phyloP scores from a whole-genome alignment of 2,888 invertebrate species.

The Odiellus spinosus region DNA sequence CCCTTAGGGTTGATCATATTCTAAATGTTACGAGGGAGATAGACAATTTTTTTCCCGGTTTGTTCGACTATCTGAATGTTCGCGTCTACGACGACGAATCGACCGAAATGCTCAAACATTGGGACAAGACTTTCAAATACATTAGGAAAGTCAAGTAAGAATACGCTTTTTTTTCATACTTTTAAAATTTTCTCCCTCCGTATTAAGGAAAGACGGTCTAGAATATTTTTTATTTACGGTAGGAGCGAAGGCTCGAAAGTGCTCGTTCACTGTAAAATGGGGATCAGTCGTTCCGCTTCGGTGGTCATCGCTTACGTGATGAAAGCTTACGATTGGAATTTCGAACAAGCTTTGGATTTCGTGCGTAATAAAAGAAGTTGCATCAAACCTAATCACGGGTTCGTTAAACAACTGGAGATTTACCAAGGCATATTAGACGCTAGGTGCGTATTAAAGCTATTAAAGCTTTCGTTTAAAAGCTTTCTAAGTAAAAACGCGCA shows the following conservation, averaged over 20 bases:
- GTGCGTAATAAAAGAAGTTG: slow-evolving; percentile 81
- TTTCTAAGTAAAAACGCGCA: no score
- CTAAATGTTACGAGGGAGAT: slow-evolving; percentile 96
- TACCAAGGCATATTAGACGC: slow-evolving; percentile 93
- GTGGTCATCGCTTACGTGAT: slow-evolving; percentile 96
- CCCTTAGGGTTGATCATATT: slow-evolving; percentile 76
- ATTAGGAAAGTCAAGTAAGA: slow-evolving; percentile 65
- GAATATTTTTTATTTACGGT: no score
- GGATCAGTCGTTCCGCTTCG: slow-evolving; percentile 91
- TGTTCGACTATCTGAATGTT: slow-evolving; percentile 88
- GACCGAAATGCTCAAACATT: slow-evolving; percentile 86
- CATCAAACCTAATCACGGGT: slow-evolving; percentile 90
- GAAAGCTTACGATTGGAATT: slow-evolving; percentile 91
- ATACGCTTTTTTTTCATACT: background rate
- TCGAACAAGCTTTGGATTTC: slow-evolving; percentile 69
- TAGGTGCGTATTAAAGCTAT: slow-evolving; percentile 28
- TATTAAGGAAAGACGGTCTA: no score
- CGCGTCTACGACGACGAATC: slow-evolving; percentile 94
- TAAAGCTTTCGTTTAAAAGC: background rate
- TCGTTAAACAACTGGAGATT: slow-evolving; percentile 81
- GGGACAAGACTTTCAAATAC: slow-evolving; percentile 95
- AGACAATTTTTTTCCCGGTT: slow-evolving; percentile 96
- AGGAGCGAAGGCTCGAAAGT: slow-evolving; percentile 79
- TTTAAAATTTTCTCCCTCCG: slow-evolving; percentile 9
- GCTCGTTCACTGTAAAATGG: slow-evolving; percentile 98